Conservation (phyloP, 2,113 vertebrate species). For the Rhegmatorhina hoffmannsi region DNA sequence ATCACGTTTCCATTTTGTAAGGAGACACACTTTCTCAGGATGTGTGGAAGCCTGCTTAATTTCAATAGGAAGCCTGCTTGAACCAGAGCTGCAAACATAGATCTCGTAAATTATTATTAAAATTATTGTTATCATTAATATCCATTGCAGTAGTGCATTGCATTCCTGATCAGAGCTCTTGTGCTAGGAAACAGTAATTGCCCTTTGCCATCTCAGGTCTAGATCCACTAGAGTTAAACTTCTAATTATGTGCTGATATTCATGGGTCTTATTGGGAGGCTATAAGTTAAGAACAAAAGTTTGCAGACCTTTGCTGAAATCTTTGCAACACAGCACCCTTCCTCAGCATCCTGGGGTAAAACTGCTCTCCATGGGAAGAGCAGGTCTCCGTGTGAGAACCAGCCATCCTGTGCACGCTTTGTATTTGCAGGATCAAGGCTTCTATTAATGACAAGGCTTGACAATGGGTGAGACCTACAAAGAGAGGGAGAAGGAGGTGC, state of each 20-base stretch:
- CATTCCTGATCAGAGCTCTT: background rate
- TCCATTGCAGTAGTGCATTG: background rate
- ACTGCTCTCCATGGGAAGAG: background rate
- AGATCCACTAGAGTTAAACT: background rate
- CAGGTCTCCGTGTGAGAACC: background rate
- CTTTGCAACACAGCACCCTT: background rate
- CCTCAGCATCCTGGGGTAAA: rapidly evolving
- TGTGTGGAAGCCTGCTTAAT: background rate
- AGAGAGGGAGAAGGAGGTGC: slow-evolving; percentile 39
- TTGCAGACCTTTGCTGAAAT: background rate
- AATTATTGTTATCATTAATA: background rate
- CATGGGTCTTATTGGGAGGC: background rate
- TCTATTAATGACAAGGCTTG: slow-evolving; percentile 38
- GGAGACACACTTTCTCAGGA: slow-evolving; percentile 26
- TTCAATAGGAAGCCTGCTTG: slow-evolving; percentile 8
- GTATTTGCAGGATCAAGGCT: slow-evolving; percentile 14
- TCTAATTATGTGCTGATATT: background rate
- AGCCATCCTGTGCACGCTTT: rapidly evolving
- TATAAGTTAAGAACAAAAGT: background rate
- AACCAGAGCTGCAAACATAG: background rate
- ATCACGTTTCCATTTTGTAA: slow-evolving; percentile 52
- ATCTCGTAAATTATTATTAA: background rate
- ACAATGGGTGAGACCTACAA: slow-evolving; percentile 18
- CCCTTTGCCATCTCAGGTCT: background rate
- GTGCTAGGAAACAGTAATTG: background rate